Evolutionary conservation across 53 echinoderm and acorn worm genomes (phyloP), one percentile per base, ranked within the genome.

Genomic region (Paracentrotus lividus): DNA sequence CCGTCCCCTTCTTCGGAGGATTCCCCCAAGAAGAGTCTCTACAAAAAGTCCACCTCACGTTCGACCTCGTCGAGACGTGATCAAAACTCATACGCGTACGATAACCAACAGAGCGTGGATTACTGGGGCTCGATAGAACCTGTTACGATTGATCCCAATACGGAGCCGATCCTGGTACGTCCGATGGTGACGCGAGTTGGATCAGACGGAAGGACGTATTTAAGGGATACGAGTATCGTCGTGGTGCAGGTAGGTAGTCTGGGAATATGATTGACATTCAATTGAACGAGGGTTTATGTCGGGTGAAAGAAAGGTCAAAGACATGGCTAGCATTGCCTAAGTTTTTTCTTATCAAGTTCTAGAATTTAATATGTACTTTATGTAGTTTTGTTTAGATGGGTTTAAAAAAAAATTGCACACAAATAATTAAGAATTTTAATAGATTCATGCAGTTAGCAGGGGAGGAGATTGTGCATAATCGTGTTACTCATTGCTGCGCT

Each of bases 151-250:
- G 56, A 55, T 24, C 53, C 53, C 23, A 60, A 44, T 15, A 26
- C 55, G 13, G 92, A 53, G 14, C 92, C 92, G 5, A 56, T 92
- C n/a, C 54, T 78, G 26, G 27, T 58, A 27, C 53, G 77, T 21
- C 92, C 92, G 6, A 81, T 77, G 78, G 54, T 78, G 18, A 92
- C 92, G 13, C 77, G 81, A 24, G 44, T 92, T 8, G 92, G 92
- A 55, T 42, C 92, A 23, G 92, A 92, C 29, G 92, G 92, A 51
- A 55, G 59, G 92, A 92, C 77, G 0, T 92, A 92, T 12, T 43
- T 92, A 61, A 42, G 92, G 10, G 81, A 92, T 81, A 92, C 81
- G 10, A 92, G 92, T 42, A 92, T 92, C 4, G 81, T 78, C 14
- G 92, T 92, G 1, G 92, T 92, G 3, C 55, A 81, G 78, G 92